Conservation (phyloP, 2,797 vertebrate species). For the Spinus pinus region DNA sequence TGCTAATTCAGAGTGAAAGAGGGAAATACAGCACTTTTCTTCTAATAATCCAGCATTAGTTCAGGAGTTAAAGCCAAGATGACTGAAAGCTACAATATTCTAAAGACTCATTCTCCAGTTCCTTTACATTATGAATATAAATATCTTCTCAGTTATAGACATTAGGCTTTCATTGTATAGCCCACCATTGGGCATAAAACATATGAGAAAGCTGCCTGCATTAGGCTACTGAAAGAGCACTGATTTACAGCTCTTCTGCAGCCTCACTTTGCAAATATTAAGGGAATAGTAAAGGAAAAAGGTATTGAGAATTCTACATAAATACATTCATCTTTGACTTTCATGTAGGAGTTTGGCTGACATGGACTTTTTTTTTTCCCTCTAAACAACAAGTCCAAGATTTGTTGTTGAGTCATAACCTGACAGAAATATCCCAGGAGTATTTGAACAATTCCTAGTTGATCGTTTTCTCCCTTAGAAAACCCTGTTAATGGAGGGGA, state of each 20-base stretch:
- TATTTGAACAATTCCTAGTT: neutral
- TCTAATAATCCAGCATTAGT: neutral
- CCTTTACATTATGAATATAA: conserved; percentile 20
- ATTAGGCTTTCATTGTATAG: conserved; percentile 2
- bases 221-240: neutral
- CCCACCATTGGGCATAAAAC: neutral
- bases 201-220: neutral
- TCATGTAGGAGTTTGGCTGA: neutral
- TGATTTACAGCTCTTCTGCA: neutral
- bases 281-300: neutral
- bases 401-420: neutral
- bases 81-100: conserved; percentile 19
- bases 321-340: neutral
- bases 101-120: conserved; percentile 16
- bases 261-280: neutral
- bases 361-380: neutral
- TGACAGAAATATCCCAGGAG: neutral
- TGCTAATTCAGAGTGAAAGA: neutral
- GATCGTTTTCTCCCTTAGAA: neutral
- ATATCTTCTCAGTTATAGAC: neutral
- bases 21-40: neutral
- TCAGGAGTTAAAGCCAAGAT: conserved; percentile 15
- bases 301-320: neutral
- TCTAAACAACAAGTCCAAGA: neutral
- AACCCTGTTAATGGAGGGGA: neutral